Conservation (phyloP, 2,113 vertebrate genomes). For the Turnix velox region DNA sequence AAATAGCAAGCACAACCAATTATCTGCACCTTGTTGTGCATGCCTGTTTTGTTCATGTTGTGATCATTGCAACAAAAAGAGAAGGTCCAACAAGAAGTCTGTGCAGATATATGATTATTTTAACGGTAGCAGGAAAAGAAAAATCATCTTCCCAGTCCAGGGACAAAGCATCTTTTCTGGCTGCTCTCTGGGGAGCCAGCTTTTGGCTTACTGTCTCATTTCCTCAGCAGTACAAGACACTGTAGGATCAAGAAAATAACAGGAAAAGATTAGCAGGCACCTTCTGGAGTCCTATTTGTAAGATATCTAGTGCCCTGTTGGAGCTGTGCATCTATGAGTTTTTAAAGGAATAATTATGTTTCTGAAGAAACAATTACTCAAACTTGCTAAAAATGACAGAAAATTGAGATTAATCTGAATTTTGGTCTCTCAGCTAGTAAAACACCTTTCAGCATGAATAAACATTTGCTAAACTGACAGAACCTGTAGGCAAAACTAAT, state of each 20-base stretch:
- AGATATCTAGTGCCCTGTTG: neutral
- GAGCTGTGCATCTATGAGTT: neutral
- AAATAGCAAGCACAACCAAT: neutral
- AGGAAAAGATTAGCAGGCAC: slow-evolving; percentile 55
- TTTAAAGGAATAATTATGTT: neutral
- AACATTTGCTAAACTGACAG: neutral
- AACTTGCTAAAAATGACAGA: neutral
- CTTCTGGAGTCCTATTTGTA: slow-evolving; percentile 29
- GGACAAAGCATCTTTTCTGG: slow-evolving; percentile 15
- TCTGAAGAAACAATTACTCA: slow-evolving; percentile 4
- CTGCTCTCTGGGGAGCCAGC: neutral
- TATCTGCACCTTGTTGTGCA: neutral
- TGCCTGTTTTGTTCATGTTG: neutral
- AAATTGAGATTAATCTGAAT: neutral
- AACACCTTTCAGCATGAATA: neutral
- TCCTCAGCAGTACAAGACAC: slow-evolving; percentile 16
- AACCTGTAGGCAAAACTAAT: neutral
- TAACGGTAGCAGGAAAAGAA: neutral
- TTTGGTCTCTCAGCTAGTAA: neutral
- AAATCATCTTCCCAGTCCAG: neutral
- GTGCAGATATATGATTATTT: neutral
- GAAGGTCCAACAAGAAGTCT: neutral
- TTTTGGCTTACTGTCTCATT: slow-evolving; percentile 32
- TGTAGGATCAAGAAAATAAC: slow-evolving; percentile 41
- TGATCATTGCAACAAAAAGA: neutral